A percentile compares a stretch with the other conserved stretches of the same genome.
These are phyloP conservation scores for Phenganax marumi DNA, from an alignment of 92 coral and sea anemone species.

Conservation along the genomic window DNA sequence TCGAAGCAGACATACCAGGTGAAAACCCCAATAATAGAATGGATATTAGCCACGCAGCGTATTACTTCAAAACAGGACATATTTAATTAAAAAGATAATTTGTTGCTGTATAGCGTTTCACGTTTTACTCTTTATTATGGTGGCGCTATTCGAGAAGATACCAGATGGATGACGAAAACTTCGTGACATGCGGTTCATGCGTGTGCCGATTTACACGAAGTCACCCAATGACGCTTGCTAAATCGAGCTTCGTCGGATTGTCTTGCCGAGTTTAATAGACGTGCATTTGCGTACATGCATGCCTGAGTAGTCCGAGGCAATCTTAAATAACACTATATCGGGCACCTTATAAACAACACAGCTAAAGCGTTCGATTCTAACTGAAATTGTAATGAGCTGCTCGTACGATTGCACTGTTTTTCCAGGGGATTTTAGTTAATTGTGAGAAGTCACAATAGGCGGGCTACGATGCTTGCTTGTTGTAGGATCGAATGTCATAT, in stretches of 20 bases:
- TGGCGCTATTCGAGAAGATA: slow-evolving; percentile 30
- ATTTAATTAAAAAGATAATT: too few species aligned
- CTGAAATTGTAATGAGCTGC: slow-evolving; percentile 36
- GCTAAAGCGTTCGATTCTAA: neutral
- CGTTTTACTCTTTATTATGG: neutral
- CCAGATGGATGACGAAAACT: slow-evolving; percentile 2
- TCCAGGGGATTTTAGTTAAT: slow-evolving; percentile 30
- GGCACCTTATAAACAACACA: slow-evolving; percentile 22
- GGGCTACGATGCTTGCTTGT: slow-evolving; percentile 24
- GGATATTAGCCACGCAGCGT: too few species aligned
- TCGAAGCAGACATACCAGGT: too few species aligned
- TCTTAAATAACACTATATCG: slow-evolving; percentile 3
- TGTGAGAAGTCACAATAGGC: slow-evolving; percentile 23
- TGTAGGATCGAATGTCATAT: slow-evolving; percentile 13
- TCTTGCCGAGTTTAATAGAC: slow-evolving; percentile 6
- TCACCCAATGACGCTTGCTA: slow-evolving; percentile 23
- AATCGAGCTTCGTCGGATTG: neutral
- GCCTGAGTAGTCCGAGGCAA: neutral
- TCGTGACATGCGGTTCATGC: neutral
- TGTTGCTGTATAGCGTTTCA: neutral
- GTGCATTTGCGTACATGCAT: neutral
- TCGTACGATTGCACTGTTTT: slow-evolving; percentile 26
- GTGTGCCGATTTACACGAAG: slow-evolving; percentile 5
- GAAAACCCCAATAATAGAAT: too few species aligned
- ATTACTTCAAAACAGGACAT: too few species aligned